phyloP scores from a whole-genome alignment of 2,888 invertebrate genomes.

The Noctua janthina region DNA sequence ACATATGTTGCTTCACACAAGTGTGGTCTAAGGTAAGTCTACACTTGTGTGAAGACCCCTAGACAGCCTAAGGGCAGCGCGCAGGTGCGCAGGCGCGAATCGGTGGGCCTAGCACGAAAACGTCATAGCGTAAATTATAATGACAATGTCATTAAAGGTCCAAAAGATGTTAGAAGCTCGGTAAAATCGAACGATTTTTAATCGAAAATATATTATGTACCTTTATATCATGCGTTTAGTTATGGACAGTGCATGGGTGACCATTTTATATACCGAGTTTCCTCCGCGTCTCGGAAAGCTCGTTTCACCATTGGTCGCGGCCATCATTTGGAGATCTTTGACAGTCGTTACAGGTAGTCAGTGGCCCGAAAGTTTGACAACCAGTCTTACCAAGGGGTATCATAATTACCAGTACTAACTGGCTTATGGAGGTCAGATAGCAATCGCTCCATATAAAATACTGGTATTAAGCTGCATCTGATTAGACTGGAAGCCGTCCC shows the following conservation, averaged over 20 bases:
- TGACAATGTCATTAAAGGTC: background rate
- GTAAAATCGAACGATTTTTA: background rate
- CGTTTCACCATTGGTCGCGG: background rate
- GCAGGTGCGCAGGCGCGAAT: conserved; percentile 1
- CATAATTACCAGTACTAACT: background rate
- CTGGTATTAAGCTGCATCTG: background rate
- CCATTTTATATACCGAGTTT: background rate
- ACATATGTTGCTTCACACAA: background rate
- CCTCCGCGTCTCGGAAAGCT: background rate
- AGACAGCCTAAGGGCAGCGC: no score
- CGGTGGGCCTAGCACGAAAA: background rate
- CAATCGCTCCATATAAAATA: background rate
- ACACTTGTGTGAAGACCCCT: no score
- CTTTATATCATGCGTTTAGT: background rate
- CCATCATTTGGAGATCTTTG: background rate
- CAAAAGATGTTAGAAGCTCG: background rate
- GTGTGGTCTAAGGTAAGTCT: background rate
- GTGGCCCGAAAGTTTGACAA: background rate
- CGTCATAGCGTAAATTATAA: background rate
- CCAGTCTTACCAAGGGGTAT: background rate
- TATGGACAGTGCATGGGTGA: background rate
- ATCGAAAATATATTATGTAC: background rate
- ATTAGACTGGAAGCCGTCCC: no score
- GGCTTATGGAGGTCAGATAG: background rate
- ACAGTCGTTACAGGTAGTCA: background rate